Evolutionary conservation across 2,113 vertebrate genomes (phyloP), one percentile per base, ranked within the genome.

Genomic region (Parus major): DNA sequence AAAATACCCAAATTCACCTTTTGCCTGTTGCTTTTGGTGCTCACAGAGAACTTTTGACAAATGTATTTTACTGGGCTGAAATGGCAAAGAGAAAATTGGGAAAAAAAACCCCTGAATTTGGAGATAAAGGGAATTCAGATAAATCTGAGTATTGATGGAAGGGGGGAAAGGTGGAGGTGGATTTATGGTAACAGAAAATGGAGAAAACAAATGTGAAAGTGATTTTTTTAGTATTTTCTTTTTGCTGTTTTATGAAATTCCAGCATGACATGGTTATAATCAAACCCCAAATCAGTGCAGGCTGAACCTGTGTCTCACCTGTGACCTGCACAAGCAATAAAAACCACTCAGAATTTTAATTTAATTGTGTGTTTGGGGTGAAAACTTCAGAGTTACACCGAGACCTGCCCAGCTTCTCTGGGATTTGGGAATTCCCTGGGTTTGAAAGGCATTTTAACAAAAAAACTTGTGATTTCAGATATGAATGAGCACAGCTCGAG

Each of bases 401-500:
- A 60, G n/a, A n/a, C 6, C 44, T n/a, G 5, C 44, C 16, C 29
- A 33, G 5, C 11, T 42, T 5, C 12, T 35, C 41, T 46, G 28
- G 56, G 27, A n/a, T 49, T 78, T 25, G n/a, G 82, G 11, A 39
- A 39, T 39, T 39, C 39, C 5, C 11, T 39, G 39, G 39, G 39
- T 69, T 56, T 52, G 7, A 4, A 4, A 65, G 31, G 28, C 4
- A 28, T 28, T 93, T 52, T 24, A 36, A 9, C 23, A 8, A 16
- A 23, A 12, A 60, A 44, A 52, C 2, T 50, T 88, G 65, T 75
- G 70, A 8, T 96, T 97, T n/a, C 97, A 99, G 99, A 99, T 85
- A 99, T 99, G 99, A 99, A 99, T 10, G 99, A 99, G 86, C 99
- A 99, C 98, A 99, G 99, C 97, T 99, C 99, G 23, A 98, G 99